These are phyloP conservation scores for Helicorthomorpha holstii DNA, from an alignment of 1,140 invertebrate genomes.

Conservation along the genomic window DNA sequence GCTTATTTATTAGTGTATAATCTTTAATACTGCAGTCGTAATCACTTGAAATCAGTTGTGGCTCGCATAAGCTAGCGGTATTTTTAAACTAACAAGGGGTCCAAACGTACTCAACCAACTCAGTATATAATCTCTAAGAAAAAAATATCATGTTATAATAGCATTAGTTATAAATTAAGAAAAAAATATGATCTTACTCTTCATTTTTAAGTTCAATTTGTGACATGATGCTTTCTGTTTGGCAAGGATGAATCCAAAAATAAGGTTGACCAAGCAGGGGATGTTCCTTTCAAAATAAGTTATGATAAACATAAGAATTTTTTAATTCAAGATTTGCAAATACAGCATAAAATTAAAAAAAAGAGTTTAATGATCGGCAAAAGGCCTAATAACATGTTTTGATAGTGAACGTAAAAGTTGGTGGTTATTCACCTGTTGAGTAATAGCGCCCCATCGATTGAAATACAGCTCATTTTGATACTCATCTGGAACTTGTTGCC, in stretches of 20 bases:
- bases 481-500: background rate
- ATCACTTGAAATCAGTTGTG: background rate
- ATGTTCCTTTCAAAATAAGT: slow-evolving; percentile 1
- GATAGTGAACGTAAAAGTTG: background rate
- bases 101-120: background rate
- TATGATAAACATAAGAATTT: no score
- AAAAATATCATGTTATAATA: background rate
- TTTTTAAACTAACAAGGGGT: background rate
- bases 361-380: no score
- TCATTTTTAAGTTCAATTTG: background rate
- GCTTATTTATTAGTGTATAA: no score
- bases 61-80: background rate
- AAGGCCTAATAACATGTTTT: no score
- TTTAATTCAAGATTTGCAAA: no score
- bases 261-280: background rate
- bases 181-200: background rate
- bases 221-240: background rate
- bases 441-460: background rate
- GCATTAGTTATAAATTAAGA: background rate
- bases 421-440: background rate
- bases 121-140: background rate
- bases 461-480: background rate
- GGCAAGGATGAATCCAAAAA: background rate
- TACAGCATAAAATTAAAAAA: no score
- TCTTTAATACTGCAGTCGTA: no score